Evolutionary conservation across 2,888 invertebrate species (phyloP).

Genomic region (Drosophila phalerata): DNA sequence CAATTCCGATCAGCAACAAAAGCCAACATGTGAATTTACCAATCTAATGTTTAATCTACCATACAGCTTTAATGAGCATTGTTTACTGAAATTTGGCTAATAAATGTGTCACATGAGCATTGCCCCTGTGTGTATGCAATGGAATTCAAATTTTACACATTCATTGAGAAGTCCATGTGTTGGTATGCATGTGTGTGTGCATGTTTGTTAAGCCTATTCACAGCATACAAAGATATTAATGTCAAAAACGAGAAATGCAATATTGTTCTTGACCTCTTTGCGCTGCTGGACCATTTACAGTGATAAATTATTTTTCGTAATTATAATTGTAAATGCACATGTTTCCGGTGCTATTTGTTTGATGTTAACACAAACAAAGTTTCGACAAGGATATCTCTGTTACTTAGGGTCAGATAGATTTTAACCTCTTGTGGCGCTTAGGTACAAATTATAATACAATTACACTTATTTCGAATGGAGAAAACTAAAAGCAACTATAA

Average conservation of each 20-base stretch:
- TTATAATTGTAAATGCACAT: neutral
- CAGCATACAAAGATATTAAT: slow-evolving; percentile 50
- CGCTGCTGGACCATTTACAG: neutral
- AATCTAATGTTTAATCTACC: neutral
- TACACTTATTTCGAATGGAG: too few relatives aligned
- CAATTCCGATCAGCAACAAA: neutral
- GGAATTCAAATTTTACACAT: neutral
- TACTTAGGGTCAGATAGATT: neutral
- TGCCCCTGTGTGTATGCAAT: neutral
- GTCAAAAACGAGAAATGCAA: slow-evolving; percentile 1
- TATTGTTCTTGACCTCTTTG: neutral
- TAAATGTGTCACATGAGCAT: neutral
- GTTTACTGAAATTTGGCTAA: neutral
- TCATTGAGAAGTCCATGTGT: neutral
- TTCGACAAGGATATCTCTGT: neutral
- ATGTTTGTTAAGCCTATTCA: neutral
- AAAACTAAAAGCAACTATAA: neutral
- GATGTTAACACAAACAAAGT: neutral
- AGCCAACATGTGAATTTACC: neutral
- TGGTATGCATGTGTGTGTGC: neutral
- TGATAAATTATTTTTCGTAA: neutral
- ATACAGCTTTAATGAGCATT: neutral
- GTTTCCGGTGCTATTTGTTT: neutral
- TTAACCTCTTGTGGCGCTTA: neutral
- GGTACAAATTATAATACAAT: neutral